phyloP scores from a whole-genome alignment of 2,888 invertebrate genomes.

The Monopis laevigella region DNA sequence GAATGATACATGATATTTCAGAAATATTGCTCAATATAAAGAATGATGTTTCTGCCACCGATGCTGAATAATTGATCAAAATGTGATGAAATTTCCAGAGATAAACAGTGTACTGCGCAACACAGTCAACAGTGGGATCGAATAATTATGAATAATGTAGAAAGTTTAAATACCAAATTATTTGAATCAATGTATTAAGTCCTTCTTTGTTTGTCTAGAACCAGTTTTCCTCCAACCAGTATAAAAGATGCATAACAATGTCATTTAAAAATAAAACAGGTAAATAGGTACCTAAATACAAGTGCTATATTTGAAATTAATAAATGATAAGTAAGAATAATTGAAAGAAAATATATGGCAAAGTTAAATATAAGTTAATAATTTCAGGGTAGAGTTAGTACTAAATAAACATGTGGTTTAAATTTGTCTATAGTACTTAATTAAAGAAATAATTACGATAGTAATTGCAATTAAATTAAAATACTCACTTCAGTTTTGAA shows the following conservation, averaged over 20 bases:
- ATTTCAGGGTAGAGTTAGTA: too few relatives aligned
- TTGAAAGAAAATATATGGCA: too few relatives aligned
- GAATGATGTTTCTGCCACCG: slow-evolving; percentile 7
- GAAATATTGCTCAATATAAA: slow-evolving; percentile 8
- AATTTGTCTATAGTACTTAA: slow-evolving; percentile 10
- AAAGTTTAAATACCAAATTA: slow-evolving; percentile 39
- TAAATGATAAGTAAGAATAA: too few relatives aligned
- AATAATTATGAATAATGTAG: slow-evolving; percentile 41
- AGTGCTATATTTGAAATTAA: too few relatives aligned
- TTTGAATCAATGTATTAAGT: slow-evolving; percentile 33
- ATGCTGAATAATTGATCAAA: slow-evolving; percentile 30
- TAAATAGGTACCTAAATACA: too few relatives aligned
- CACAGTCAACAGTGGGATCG: slow-evolving; percentile 22
- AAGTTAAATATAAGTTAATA: too few relatives aligned
- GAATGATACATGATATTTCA: slow-evolving; percentile 5
- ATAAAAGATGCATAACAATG: too few relatives aligned
- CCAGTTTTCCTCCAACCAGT: too few relatives aligned
- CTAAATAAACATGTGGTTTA: slow-evolving; percentile 13
- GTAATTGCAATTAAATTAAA: slow-evolving; percentile 9
- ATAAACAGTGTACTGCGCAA: slow-evolving; percentile 36
- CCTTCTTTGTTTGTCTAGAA: slow-evolving; percentile 24
- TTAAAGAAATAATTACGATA: background rate
- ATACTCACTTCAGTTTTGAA: slow-evolving; percentile 55
- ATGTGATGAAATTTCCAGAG: slow-evolving; percentile 28
- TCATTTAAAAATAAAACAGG: too few relatives aligned